Evolutionary conservation across 2,888 invertebrate species (phyloP).

Genomic region (Meta bourneti): DNA sequence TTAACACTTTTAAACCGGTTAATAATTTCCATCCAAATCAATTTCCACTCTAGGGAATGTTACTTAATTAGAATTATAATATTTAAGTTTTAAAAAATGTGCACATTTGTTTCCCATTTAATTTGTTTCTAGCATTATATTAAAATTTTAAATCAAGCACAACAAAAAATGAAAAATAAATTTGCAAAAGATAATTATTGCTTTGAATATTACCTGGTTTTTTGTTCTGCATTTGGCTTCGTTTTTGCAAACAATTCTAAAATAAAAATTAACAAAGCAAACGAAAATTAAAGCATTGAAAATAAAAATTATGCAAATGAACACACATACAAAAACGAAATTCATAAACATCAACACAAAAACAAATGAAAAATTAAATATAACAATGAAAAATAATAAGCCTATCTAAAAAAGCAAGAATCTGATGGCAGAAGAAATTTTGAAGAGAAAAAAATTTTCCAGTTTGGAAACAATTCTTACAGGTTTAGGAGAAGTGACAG

Average conservation of each 20-base stretch:
- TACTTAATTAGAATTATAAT: no score
- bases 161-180: no score
- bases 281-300: slow-evolving; percentile 2
- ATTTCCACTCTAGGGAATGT: no score
- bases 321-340: not conserved
- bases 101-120: no score
- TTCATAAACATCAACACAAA: not conserved
- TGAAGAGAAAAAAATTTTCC: not conserved
- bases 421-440: not conserved
- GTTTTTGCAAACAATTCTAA: slow-evolving; percentile 60
- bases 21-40: no score
- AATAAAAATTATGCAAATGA: not conserved
- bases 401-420: not conserved
- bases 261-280: slow-evolving; percentile 46
- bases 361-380: not conserved
- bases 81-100: no score
- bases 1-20: no score
- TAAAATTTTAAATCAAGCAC: no score
- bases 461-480: slow-evolving; percentile 31
- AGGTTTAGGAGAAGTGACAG: slow-evolving; percentile 66
- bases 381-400: not conserved
- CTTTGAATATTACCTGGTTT: slow-evolving; percentile 55
- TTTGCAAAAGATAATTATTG: no score
- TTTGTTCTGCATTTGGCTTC: slow-evolving; percentile 47
- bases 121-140: no score